phyloP scores from a whole-genome alignment of 2,797 vertebrate species.

The Epinephelus awoara region DNA sequence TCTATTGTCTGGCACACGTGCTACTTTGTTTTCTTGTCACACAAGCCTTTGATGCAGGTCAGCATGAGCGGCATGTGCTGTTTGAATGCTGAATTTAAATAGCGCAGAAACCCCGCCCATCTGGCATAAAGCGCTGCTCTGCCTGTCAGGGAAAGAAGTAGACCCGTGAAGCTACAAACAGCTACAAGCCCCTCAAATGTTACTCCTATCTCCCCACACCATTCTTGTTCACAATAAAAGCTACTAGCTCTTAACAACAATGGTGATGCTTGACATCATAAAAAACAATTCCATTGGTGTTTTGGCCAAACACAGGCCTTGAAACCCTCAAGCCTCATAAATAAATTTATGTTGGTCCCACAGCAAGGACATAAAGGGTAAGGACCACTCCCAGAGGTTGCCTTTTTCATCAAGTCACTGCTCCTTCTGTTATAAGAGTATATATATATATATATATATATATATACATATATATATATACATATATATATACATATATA shows the following conservation, averaged over 20 bases:
- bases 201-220: neutral
- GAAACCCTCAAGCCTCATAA: too few species aligned
- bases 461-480: too few species aligned
- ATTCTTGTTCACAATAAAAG: neutral
- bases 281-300: too few species aligned
- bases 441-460: too few species aligned
- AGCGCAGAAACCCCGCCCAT: neutral
- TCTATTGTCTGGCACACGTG: conserved; percentile 24
- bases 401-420: too few species aligned
- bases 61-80: neutral
- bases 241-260: neutral
- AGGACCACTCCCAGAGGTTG: too few species aligned
- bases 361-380: too few species aligned
- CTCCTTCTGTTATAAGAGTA: too few species aligned
- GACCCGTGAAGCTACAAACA: neutral
- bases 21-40: conserved; percentile 13
- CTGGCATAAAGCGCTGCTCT: neutral
- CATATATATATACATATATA: too few species aligned
- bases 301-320: too few species aligned
- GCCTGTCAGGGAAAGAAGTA: neutral
- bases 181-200: neutral
- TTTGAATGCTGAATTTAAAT: conserved; percentile 3
- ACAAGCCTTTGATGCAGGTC: neutral
- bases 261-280: too few species aligned
- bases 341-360: too few species aligned